Conservation (phyloP, 2,888 invertebrate genomes). For the Lymantria monacha region DNA sequence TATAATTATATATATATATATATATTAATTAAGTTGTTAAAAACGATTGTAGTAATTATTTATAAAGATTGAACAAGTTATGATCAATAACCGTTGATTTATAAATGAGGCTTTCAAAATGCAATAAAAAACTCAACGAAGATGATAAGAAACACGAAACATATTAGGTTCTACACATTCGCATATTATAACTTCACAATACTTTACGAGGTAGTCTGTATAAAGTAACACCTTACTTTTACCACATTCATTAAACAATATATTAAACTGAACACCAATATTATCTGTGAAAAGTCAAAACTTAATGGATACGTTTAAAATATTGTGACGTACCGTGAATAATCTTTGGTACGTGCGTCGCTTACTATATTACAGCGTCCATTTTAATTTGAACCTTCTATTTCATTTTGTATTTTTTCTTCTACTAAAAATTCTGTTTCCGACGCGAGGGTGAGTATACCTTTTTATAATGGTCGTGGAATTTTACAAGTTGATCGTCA, state of each 20-base stretch:
- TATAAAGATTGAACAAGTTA: conserved; percentile 12
- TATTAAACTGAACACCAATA: conserved; percentile 65
- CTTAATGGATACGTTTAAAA: conserved; percentile 70
- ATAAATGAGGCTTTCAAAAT: conserved; percentile 19
- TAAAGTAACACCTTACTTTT: conserved; percentile 44
- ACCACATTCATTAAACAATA: conserved; percentile 60
- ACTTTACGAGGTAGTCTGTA: conserved; percentile 28
- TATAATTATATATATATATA: too few species aligned
- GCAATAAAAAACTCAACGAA: conserved; percentile 20
- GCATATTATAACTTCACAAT: conserved; percentile 22
- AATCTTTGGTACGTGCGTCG: conserved; percentile 59
- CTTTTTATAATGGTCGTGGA: conserved; percentile 50
- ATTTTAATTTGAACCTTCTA: conserved; percentile 26
- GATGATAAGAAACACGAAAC: conserved; percentile 32
- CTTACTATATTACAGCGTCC: conserved; percentile 22
- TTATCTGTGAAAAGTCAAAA: conserved; percentile 60
- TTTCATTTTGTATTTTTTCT: conserved; percentile 9
- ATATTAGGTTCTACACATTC: conserved; percentile 35
- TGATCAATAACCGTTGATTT: conserved; percentile 8
- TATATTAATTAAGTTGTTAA: neutral
- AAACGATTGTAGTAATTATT: neutral
- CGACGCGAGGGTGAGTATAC: conserved; percentile 30
- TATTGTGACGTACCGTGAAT: conserved; percentile 72
- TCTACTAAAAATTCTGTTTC: conserved; percentile 13
- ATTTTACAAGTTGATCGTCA: conserved; percentile 70